Base-by-base conservation (phyloP, 2,113 vertebrate species). In the Colinus virginianus region DNA sequence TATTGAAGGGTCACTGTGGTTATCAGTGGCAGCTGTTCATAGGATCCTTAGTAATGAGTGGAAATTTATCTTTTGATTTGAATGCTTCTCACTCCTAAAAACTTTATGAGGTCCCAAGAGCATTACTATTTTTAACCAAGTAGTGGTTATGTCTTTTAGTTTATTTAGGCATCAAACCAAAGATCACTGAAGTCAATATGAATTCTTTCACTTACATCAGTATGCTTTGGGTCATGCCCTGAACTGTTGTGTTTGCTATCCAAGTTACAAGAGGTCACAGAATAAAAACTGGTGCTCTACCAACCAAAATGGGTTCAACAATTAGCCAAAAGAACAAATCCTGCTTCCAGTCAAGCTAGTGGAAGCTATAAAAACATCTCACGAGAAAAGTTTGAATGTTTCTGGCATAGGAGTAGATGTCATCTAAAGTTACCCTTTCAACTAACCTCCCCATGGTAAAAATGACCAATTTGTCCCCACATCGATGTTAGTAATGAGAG, bases 121-220 rank as follows among this genome's bases (percentile, higher is more conserved):
- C 56, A 40, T 88, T 88, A 30, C 88, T 94, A 53, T 94, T 95
- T 94, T 94, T 86, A 83, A 64, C 77, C 84, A 55, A 95, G 94
- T 53, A 67, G n/a, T 3, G 14, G 56, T 93, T 86, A 43, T 63
- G 64, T 71, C 76, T 93, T 83, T 88, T 56, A 36, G 85, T 94
- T 96, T 90, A 88, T 30, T 91, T 96, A 90, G 95, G 93, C 95
- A 83, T 36, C 28, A 51, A 66, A 78, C 93, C 93, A 96, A 83
- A 90, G 61, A 85, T 68, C 90, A 36, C 8, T 78, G 76, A 93
- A 95, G 91, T 95, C 78, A 74, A n/a, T 91, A 67, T 66, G 78
- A 93, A 83, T 96, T 94, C 93, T 85, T 93, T 32, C 78, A 71
- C 79, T 91, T 79, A 74, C 42, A 94, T 95, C 82, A 91, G 76